Percentiles rank a stretch among this genome's conserved stretches.
Conservation (phyloP, 2,797 vertebrate genomes). For the Semotilus atromaculatus region DNA sequence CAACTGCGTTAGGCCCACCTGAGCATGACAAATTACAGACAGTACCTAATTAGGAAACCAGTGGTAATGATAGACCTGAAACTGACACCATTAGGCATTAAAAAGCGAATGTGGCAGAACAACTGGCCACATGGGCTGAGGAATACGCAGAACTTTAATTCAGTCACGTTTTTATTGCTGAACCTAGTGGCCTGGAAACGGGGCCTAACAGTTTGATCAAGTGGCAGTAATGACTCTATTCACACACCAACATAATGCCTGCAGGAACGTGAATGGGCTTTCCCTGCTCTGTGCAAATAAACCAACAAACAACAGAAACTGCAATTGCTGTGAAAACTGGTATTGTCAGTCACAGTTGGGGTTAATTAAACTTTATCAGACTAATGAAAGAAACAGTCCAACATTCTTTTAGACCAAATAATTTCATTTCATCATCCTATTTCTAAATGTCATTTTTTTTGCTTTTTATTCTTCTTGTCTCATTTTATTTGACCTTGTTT, state of each 20-base stretch:
- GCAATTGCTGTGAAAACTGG: slow-evolving; percentile 5
- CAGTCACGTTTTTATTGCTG: slow-evolving; percentile 17
- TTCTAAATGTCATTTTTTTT: slow-evolving; percentile 8
- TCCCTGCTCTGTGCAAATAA: slow-evolving; percentile 18
- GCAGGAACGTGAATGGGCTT: slow-evolving; percentile 13
- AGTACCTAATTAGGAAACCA: background rate
- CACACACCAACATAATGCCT: background rate
- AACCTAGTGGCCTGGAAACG: slow-evolving; percentile 23
- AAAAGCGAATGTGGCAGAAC: background rate
- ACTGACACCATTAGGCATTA: background rate
- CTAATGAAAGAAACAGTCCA: slow-evolving; percentile 25
- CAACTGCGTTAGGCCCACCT: slow-evolving; percentile 68
- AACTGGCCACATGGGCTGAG: background rate
- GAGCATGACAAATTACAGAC: slow-evolving; percentile 28
- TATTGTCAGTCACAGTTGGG: background rate
- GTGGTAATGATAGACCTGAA: background rate
- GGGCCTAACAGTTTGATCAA: slow-evolving; percentile 5
- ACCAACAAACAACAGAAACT: slow-evolving; percentile 43
- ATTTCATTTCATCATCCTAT: background rate
- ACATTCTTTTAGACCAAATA: slow-evolving; percentile 33
- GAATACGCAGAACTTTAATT: background rate
- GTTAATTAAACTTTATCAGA: slow-evolving; percentile 22
- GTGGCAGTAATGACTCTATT: slow-evolving; percentile 20
- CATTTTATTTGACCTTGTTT: slow-evolving; percentile 3
- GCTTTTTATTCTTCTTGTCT: slow-evolving; percentile 8